phyloP scores from a whole-genome alignment of 2,113 vertebrate species.

The Excalfactoria chinensis region DNA sequence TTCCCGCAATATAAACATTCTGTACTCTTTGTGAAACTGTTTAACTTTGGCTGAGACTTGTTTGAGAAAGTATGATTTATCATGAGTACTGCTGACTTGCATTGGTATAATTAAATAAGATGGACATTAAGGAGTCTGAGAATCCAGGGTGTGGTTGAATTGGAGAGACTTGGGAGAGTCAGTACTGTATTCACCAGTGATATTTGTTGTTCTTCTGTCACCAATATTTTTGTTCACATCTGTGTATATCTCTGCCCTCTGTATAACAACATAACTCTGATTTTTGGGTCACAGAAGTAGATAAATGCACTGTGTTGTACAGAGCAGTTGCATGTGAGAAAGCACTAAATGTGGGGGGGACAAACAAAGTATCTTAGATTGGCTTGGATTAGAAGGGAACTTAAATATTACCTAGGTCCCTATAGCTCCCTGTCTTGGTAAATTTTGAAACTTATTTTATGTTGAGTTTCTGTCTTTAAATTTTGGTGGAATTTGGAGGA shows the following conservation, averaged over 20 bases:
- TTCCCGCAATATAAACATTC: rapidly evolving
- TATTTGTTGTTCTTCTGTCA: not conserved
- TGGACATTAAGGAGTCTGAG: not conserved
- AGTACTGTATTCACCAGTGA: not conserved
- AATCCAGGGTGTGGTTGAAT: not conserved
- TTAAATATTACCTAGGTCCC: not conserved
- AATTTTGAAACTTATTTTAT: not conserved
- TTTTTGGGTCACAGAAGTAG: not conserved
- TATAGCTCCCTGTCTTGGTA: not conserved
- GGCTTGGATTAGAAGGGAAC: not conserved
- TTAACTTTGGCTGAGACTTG: not conserved
- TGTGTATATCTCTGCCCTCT: not conserved
- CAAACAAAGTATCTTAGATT: not conserved
- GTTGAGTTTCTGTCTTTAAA: not conserved
- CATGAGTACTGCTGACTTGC: not conserved
- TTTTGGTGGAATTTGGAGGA: rapidly evolving
- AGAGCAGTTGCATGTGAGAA: not conserved
- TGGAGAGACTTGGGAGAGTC: not conserved
- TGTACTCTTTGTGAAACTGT: not conserved
- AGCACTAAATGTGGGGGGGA: not conserved
- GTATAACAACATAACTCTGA: not conserved
- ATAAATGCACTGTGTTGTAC: not conserved
- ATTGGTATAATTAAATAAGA: not conserved
- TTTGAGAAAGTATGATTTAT: not conserved
- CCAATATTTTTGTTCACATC: not conserved